phyloP scores from a whole-genome alignment of 2,797 vertebrate genomes.

The Acropternis orthonyx region DNA sequence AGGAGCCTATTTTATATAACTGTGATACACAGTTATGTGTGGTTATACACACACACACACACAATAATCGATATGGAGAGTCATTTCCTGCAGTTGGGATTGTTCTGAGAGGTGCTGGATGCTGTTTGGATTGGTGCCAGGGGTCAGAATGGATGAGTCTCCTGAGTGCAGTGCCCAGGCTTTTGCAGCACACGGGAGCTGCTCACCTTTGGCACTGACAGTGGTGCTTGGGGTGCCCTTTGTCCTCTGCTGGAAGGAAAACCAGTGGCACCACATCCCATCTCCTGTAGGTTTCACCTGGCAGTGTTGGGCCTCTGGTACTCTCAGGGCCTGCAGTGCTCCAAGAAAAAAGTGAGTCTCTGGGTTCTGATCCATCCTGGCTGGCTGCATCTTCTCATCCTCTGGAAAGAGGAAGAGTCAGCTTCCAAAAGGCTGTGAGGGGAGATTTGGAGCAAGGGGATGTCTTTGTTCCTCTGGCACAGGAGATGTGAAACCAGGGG shows the following conservation, averaged over 20 bases:
- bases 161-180: not conserved
- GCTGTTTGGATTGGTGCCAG: not conserved
- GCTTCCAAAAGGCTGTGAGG: not conserved
- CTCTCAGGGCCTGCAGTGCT: not conserved
- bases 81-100: not conserved
- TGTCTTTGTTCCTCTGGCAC: not conserved
- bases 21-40: not conserved
- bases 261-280: fast-evolving
- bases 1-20: not conserved
- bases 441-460: not conserved
- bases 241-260: not conserved
- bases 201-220: not conserved
- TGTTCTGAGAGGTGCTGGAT: not conserved
- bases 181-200: not conserved
- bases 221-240: not conserved
- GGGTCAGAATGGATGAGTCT: not conserved
- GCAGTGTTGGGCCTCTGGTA: fast-evolving
- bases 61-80: fast-evolving
- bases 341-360: not conserved
- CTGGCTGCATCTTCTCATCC: fast-evolving
- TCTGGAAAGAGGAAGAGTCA: not conserved
- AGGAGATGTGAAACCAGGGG: not conserved
- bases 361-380: not conserved
- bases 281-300: not conserved
- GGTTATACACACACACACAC: not conserved